phyloP scores from a whole-genome alignment of 2,797 vertebrate genomes.

The Pelodytes ibericus region DNA sequence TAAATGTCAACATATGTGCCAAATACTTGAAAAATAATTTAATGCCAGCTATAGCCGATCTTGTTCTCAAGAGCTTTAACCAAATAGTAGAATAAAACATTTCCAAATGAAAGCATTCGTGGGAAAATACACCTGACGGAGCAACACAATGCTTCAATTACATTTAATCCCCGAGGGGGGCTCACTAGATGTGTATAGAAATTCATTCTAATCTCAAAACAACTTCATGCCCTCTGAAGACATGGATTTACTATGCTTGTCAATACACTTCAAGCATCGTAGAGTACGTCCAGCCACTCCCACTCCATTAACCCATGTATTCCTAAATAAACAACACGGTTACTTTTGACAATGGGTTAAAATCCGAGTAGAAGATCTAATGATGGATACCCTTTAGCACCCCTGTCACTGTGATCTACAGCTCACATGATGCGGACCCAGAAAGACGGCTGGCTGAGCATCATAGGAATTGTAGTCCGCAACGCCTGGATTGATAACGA shows the following conservation, averaged over 20 bases:
- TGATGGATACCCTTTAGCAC: too few species aligned
- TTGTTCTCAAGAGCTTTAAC: too few species aligned
- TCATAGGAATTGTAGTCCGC: too few species aligned
- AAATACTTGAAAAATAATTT: too few species aligned
- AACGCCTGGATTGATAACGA: too few species aligned
- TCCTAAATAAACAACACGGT: not conserved
- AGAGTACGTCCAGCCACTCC: slow-evolving; percentile 24
- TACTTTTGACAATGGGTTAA: slow-evolving; percentile 5
- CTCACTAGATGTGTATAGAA: not conserved
- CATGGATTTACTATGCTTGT: slow-evolving; percentile 6
- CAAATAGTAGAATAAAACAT: not conserved
- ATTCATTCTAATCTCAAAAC: slow-evolving; percentile 1
- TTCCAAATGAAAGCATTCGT: not conserved
- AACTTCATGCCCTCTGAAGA: not conserved
- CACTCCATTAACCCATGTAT: slow-evolving; percentile 23
- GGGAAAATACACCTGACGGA: not conserved
- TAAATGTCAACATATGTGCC: too few species aligned
- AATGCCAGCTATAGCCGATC: too few species aligned
- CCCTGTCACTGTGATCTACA: too few species aligned
- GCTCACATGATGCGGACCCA: too few species aligned
- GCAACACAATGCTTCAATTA: not conserved
- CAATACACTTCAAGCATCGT: slow-evolving; percentile 22
- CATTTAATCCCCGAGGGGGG: slow-evolving; percentile 5
- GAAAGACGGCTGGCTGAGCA: too few species aligned
- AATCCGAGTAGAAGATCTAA: too few species aligned